Base-by-base conservation (phyloP, 2,888 invertebrate species). In the Caenorhabditis japonica region DNA sequence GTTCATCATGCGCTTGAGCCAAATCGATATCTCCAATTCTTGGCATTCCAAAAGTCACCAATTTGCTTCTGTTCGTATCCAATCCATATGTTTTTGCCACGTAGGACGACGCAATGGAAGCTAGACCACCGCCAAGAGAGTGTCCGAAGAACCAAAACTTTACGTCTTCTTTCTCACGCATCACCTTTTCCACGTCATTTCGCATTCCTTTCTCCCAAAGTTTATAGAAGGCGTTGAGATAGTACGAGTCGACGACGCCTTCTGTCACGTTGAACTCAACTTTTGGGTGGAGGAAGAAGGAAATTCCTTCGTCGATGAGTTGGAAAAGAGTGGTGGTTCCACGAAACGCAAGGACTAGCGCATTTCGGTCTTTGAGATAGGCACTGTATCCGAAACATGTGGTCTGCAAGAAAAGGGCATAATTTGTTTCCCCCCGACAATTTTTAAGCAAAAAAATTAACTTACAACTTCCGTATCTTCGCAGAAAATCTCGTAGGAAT, bases 31-130 rank as follows among this genome's bases (percentile, higher is more conserved):
- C 84, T 7, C 86, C 86, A 15, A 86, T 83, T n/a, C 86, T 43
- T 4, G 86, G 86, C 55, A 84, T 81, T 12, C 86, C 86, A 55
- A 85, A 86, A 3, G 85, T 86, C 23, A 83, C 69, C 44, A 85
- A 56, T 38, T 68, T 68, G 12, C 36, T 21, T 4, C 34, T 27
- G 3, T 15, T 44, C 2, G 3, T 27, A 4, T 41, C 30, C 15
- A 70, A 5, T 2, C 13, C 19, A 39, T 64, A 72, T 4, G 21
- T 38, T 15, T 72, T 64, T 2, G 72, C 49, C 23, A 55, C 55
- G 36, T 64, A 64, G n/a, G 55, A 30, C 10, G 81, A 79, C 2
- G 84, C 85, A 17, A 85, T 74, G 1, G 83, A 82, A 12, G 83
- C 81, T 1, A 85, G 55, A 8, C 84, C 85, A 3, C 84, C 85